Evolutionary conservation across 2,113 vertebrate genomes (phyloP), one percentile per base, ranked within the genome.

Genomic region (Labeo rohita): DNA sequence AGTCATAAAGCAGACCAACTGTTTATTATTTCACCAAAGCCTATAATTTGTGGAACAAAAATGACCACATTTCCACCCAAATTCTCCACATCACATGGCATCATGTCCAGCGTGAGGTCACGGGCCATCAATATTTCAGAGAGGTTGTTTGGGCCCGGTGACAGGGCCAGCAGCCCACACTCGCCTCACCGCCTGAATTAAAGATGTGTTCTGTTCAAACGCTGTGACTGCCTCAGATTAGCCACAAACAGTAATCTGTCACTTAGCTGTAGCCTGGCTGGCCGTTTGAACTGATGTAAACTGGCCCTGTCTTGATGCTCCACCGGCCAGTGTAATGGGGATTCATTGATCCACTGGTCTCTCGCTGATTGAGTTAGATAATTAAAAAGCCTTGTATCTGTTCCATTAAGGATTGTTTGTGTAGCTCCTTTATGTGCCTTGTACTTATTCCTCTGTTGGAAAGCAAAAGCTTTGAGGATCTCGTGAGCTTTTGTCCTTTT

Each of bases 371-470:
- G 94, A 95, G 94, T 95, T 93, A 94, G 94, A 95, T 95, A 95
- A 95, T 95, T 95, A 96, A 95, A 95, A 95, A 95, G 94, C 92
- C 94, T 94, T 91, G 92, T 94, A 95, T 94, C 93, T 94, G 92
- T 94, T 94, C 94, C 93, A 94, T 94, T 95, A 95, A 94, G 92
- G 92, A 92, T 93, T 94, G 93, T 94, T 95, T 95, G 93, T 94
- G 90, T 93, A 75, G 56, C 68, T 86, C 86, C 89, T 90, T 89
- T 84, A 56, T 66, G 75, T 75, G 54, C 56, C 45, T 89, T 90
- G 86, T 86, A 89, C 74, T 84, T 90, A 68, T 85, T 90, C 73
- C 91, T 91, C 90, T 91, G 91, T 86, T 90, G 91, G 90, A 89
- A 91, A 89, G 87, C 84, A 89, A 76, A 83, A 87, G 91, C 87